Conservation (phyloP, 2,888 invertebrate species). For the Eurytoma californica region DNA sequence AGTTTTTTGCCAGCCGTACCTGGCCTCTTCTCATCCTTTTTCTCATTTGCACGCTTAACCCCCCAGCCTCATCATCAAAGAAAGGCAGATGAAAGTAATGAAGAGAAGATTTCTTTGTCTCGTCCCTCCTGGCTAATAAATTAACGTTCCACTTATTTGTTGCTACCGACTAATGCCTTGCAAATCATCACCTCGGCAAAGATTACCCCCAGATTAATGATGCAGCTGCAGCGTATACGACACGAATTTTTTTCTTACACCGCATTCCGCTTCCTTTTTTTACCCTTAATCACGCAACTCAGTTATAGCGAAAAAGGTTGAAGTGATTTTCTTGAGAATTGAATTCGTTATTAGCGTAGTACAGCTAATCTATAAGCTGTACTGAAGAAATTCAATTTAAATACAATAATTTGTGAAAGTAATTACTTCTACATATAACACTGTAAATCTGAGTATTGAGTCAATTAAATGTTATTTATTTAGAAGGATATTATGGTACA, state of each 20-base stretch:
- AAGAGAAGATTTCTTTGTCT: conserved; percentile 59
- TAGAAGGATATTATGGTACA: not conserved
- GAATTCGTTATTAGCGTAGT: not conserved
- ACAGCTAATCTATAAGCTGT: too few species aligned
- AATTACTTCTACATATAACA: not conserved
- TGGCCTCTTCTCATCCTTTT: conserved; percentile 39
- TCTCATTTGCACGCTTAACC: conserved; percentile 50
- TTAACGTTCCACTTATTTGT: conserved; percentile 60
- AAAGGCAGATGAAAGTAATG: conserved; percentile 50
- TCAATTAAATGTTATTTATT: conserved; percentile 9
- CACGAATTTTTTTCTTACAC: too few species aligned
- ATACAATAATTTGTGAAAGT: not conserved
- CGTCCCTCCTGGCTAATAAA: conserved; percentile 59
- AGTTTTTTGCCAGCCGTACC: conserved; percentile 35
- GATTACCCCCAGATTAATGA: conserved; percentile 7
- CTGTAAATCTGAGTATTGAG: not conserved
- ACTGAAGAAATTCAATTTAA: too few species aligned
- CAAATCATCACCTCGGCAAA: conserved; percentile 38
- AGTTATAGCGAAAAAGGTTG: too few species aligned
- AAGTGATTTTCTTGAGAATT: not conserved
- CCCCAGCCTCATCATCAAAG: conserved; percentile 47
- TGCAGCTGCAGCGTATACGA: not conserved
- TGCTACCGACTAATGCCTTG: conserved; percentile 51
- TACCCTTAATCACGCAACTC: too few species aligned
- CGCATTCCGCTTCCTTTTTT: too few species aligned